A percentile compares a stretch with the other conserved stretches of the same genome.
Evolutionary conservation across 1,140 invertebrate genomes (phyloP).

Genomic region (Dendrolimus punctatus): DNA sequence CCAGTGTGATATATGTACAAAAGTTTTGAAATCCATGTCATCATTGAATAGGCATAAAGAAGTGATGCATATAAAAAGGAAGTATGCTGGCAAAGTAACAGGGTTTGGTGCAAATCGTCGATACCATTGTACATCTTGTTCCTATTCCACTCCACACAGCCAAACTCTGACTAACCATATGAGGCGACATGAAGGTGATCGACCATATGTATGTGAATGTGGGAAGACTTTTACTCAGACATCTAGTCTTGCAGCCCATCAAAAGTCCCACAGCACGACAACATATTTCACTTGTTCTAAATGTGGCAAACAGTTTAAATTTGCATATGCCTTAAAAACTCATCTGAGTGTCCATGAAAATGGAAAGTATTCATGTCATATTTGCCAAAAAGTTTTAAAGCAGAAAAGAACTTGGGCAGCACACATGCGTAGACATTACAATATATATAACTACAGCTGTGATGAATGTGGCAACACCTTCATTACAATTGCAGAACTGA

Average conservation of each 20-base stretch:
- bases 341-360: conserved; percentile 56
- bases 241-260: conserved; percentile 62
- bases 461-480: conserved; percentile 65
- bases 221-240: conserved; percentile 73
- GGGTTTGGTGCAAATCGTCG: conserved; percentile 47
- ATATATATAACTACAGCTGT: conserved; percentile 64
- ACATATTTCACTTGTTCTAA: conserved; percentile 73
- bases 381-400: conserved; percentile 57
- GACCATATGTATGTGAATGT: conserved; percentile 73
- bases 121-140: conserved; percentile 59
- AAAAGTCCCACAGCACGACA: conserved; percentile 62
- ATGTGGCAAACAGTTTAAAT: conserved; percentile 77
- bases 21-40: conserved; percentile 36
- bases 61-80: conserved; percentile 50
- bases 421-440: conserved; percentile 63
- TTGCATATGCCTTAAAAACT: conserved; percentile 56
- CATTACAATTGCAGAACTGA: conserved; percentile 57
- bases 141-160: conserved; percentile 60
- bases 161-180: conserved; percentile 65
- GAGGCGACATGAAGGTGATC: conserved; percentile 71
- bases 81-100: conserved; percentile 47
- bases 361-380: conserved; percentile 39
- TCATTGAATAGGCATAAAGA: conserved; percentile 39
- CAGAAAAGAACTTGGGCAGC: conserved; percentile 49
- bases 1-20: conserved; percentile 42